phyloP scores from a whole-genome alignment of 2,797 vertebrate genomes.

The Xiphophorus birchmanni region DNA sequence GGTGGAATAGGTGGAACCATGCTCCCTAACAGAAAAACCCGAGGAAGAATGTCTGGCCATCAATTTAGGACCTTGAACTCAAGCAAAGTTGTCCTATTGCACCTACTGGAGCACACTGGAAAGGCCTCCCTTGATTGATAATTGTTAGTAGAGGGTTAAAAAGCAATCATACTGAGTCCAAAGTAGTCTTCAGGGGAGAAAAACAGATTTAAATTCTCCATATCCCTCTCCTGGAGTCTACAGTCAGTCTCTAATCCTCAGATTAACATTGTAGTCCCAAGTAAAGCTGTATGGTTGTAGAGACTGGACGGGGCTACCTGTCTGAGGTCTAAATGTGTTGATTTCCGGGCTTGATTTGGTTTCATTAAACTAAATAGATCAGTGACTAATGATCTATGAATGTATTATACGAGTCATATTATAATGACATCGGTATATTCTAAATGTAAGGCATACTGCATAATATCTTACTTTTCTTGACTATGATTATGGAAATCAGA shows the following conservation, averaged over 20 bases:
- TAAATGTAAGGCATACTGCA: background rate
- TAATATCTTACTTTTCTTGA: background rate
- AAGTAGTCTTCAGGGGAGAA: slow-evolving; percentile 23
- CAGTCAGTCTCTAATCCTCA: slow-evolving; percentile 76
- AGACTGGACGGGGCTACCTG: slow-evolving; percentile 27
- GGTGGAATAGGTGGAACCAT: background rate
- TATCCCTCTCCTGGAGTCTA: slow-evolving; percentile 46
- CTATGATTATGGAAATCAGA: background rate
- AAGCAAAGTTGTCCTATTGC: background rate
- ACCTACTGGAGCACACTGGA: background rate
- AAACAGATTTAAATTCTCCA: slow-evolving; percentile 35
- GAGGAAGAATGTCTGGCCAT: background rate
- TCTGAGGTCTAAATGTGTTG: slow-evolving; percentile 7
- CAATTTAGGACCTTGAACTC: background rate
- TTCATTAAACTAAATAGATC: background rate
- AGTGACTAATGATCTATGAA: background rate
- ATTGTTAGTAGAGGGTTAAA: slow-evolving; percentile 11
- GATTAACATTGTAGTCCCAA: slow-evolving; percentile 60
- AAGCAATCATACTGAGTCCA: background rate
- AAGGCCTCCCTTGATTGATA: background rate
- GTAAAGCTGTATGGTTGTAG: slow-evolving; percentile 6
- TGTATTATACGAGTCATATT: background rate
- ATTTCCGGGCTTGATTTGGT: background rate
- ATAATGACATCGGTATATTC: background rate
- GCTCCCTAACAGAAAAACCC: background rate